These are phyloP conservation scores for Cryptophagus acutangulus DNA, from an alignment of 2,888 invertebrate genomes.

Conservation along the genomic window DNA sequence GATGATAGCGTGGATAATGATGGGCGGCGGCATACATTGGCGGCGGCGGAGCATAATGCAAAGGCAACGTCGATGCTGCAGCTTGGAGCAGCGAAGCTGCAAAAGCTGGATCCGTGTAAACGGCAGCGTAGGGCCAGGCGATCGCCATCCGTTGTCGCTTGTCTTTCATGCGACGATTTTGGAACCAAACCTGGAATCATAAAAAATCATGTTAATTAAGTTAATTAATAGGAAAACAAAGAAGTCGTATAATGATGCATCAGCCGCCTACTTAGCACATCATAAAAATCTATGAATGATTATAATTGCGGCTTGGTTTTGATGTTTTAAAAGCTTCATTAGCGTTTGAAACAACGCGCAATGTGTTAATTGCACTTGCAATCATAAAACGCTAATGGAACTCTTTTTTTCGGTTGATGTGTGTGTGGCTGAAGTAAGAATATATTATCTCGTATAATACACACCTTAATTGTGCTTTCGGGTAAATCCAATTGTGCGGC, in stretches of 20 bases:
- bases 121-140: constrained; percentile 92
- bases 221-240: not conserved
- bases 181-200: constrained; percentile 87
- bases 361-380: constrained; percentile 47
- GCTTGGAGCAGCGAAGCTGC: constrained; percentile 91
- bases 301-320: constrained; percentile 44
- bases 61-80: constrained; percentile 64
- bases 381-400: constrained; percentile 27
- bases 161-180: constrained; percentile 95
- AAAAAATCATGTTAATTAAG: constrained; percentile 18
- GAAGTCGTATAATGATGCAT: too few relatives aligned
- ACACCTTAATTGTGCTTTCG: constrained; percentile 96
- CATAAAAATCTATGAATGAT: constrained; percentile 37
- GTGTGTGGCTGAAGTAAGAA: too few relatives aligned
- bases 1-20: constrained; percentile 42
- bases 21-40: constrained; percentile 56
- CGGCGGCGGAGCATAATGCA: constrained; percentile 53
- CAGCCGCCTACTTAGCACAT: too few relatives aligned
- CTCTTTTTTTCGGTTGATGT: constrained; percentile 7
- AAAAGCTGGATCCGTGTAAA: constrained; percentile 89
- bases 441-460: too few relatives aligned
- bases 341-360: constrained; percentile 36
- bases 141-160: constrained; percentile 92
- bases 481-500: constrained; percentile 90
- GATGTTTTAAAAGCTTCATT: constrained; percentile 44